Conservation (phyloP, 2,797 vertebrate genomes). For the Crypturellus tataupa region DNA sequence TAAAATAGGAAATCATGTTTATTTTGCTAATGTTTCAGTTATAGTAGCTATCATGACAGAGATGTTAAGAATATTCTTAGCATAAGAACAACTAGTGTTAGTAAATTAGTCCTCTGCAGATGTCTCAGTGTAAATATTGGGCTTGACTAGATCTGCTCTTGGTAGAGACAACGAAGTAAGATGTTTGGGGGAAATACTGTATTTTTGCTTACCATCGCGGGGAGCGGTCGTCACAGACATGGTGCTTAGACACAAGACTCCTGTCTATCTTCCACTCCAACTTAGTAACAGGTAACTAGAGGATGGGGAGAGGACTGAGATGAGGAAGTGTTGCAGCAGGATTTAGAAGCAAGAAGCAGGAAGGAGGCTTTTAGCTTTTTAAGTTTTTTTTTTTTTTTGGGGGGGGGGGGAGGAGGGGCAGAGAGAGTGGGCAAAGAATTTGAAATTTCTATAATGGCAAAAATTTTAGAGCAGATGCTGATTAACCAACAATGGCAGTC, state of each 20-base stretch:
- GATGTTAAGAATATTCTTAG: not conserved
- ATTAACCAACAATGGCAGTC: not conserved
- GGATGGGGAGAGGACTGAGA: not conserved
- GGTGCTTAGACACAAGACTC: not conserved
- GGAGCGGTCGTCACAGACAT: not conserved
- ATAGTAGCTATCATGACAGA: not conserved
- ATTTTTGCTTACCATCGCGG: not conserved
- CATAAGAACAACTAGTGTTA: not conserved
- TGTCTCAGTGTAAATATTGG: not conserved
- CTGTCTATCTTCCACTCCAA: not conserved
- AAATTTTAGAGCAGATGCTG: conserved; percentile 29
- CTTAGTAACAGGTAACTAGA: not conserved
- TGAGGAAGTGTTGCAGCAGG: not conserved
- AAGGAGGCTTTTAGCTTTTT: not conserved
- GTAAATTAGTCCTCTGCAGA: not conserved
- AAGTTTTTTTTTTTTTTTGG: not conserved
- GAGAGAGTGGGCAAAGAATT: not conserved
- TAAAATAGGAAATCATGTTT: not conserved
- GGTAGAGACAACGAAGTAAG: not conserved
- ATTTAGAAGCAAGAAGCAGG: not conserved
- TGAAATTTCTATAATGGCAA: conserved; percentile 20
- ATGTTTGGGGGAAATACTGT: not conserved
- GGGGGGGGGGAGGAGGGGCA: too few relatives aligned
- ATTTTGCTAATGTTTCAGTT: not conserved
- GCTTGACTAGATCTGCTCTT: not conserved